phyloP scores from a whole-genome alignment of 2,888 invertebrate species.

The Noctua pronuba region DNA sequence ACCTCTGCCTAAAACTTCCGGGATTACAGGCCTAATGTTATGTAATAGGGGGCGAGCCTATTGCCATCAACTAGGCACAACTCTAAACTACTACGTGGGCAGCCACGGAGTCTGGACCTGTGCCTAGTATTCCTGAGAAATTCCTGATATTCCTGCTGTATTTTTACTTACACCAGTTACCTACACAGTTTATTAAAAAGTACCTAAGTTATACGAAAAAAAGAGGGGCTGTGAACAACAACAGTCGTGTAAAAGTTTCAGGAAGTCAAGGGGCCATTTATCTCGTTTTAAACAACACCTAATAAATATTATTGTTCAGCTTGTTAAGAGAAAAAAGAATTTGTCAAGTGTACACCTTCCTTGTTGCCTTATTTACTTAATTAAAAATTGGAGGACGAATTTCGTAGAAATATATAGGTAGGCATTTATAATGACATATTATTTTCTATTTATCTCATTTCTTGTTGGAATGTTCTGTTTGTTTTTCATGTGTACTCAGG shows the following conservation, averaged over 20 bases:
- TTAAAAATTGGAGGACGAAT: not conserved
- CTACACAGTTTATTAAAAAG: not conserved
- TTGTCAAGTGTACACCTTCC: constrained; percentile 26
- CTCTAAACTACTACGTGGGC: no score
- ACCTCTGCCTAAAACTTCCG: no score
- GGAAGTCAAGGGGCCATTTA: constrained; percentile 36
- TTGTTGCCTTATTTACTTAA: constrained; percentile 17
- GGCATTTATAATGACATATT: no score
- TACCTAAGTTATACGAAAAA: not conserved
- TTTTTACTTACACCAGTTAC: not conserved
- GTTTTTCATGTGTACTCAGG: not conserved
- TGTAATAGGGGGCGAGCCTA: no score
- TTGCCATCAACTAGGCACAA: no score
- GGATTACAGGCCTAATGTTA: no score
- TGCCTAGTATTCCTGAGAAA: no score
- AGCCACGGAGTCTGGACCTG: no score
- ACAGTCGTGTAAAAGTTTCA: constrained; percentile 30
- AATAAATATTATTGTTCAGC: constrained; percentile 38
- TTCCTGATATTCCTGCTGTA: not conserved
- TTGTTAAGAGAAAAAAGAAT: constrained; percentile 10
- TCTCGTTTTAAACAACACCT: constrained; percentile 47
- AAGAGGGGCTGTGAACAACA: not conserved
- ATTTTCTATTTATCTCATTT: not conserved
- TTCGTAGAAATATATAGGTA: not conserved
- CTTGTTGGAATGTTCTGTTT: not conserved